phyloP scores from a whole-genome alignment of 1,140 invertebrate species.

The Hylaeus anthracinus region DNA sequence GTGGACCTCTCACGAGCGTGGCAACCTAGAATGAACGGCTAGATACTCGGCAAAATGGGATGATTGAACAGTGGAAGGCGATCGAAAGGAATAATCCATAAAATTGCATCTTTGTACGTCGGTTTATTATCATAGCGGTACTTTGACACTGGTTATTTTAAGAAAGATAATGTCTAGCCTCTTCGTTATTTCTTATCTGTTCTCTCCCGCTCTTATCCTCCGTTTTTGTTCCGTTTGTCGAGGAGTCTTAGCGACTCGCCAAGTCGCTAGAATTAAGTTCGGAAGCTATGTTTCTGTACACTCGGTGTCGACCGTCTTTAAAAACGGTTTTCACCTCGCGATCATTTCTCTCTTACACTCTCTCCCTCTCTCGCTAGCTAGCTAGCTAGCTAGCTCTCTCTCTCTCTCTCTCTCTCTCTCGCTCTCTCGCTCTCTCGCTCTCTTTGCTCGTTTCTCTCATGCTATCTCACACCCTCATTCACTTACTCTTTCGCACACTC shows the following conservation, averaged over 20 bases:
- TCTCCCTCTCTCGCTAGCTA: slow-evolving; percentile 5
- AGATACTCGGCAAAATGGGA: not conserved
- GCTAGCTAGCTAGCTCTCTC: too few relatives aligned
- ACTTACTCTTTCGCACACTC: slow-evolving; percentile 3
- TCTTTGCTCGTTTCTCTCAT: slow-evolving; percentile 7
- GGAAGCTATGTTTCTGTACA: slow-evolving; percentile 67
- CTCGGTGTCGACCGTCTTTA: slow-evolving; percentile 41
- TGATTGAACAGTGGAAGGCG: slow-evolving; percentile 4
- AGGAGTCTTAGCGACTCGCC: slow-evolving; percentile 64
- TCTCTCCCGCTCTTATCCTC: slow-evolving; percentile 38
- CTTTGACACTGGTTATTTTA: slow-evolving; percentile 80
- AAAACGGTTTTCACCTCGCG: slow-evolving; percentile 47
- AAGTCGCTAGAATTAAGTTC: slow-evolving; percentile 66
- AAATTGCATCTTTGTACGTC: slow-evolving; percentile 78
- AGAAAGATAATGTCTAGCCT: slow-evolving; percentile 80
- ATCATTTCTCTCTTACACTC: slow-evolving; percentile 29
- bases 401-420: not conserved
- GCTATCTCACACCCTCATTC: slow-evolving; percentile 12
- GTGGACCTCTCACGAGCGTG: not conserved
- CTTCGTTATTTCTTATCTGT: slow-evolving; percentile 64
- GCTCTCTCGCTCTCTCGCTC: not conserved
- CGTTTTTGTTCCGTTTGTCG: slow-evolving; percentile 58
- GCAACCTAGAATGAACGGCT: not conserved
- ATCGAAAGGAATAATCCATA: slow-evolving; percentile 42
- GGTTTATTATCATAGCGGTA: slow-evolving; percentile 79